A percentile compares a stretch with the other conserved stretches of the same genome.
phyloP scores from a whole-genome alignment of 2,797 vertebrate genomes.

The Natrix natrix region DNA sequence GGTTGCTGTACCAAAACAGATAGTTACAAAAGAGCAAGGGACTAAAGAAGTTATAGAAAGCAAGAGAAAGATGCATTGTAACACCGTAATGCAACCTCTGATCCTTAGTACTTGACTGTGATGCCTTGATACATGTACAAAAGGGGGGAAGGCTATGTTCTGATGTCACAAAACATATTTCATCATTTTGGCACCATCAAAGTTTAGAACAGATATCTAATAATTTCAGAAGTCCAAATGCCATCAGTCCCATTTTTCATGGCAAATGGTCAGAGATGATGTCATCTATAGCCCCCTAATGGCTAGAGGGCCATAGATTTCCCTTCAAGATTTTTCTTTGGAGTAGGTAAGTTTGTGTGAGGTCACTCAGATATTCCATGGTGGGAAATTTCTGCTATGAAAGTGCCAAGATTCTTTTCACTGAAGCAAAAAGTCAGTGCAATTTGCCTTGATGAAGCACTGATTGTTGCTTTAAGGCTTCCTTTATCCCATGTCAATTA shows the following conservation, averaged over 20 bases:
- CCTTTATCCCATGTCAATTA: neutral
- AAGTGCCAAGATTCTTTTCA: neutral
- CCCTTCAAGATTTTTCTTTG: neutral
- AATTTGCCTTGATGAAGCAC: neutral
- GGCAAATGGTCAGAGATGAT: neutral
- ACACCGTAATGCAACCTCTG: neutral
- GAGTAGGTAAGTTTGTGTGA: neutral
- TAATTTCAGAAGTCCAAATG: neutral
- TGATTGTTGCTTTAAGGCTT: neutral
- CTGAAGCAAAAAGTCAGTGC: neutral
- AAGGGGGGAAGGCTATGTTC: neutral
- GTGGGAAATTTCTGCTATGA: neutral
- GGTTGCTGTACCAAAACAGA: no score
- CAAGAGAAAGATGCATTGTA: neutral
- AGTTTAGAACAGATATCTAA: neutral
- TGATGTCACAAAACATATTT: neutral
- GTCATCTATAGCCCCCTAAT: neutral
- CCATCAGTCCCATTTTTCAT: neutral
- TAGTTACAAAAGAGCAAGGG: neutral
- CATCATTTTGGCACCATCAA: neutral
- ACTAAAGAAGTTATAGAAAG: no score
- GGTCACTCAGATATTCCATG: neutral
- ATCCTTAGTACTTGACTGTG: neutral
- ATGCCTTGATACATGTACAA: neutral
- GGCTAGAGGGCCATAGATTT: neutral